Base-by-base conservation (phyloP, 2,113 vertebrate species). In the Nestor notabilis region DNA sequence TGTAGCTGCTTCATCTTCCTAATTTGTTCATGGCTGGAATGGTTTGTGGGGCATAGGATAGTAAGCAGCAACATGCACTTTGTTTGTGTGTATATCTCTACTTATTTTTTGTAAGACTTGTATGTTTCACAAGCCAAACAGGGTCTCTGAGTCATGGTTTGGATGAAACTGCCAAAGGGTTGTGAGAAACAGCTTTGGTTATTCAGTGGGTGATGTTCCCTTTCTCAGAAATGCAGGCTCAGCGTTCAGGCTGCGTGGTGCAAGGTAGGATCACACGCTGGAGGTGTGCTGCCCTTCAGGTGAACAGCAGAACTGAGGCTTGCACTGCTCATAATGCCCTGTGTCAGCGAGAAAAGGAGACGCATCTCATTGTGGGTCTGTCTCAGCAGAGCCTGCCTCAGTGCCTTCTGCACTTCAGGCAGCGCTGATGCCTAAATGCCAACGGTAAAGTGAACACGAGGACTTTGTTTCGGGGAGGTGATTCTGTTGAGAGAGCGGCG, bases 241-340 rank as follows among this genome's bases (percentile, higher is more conserved):
- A 10, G 53, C 1, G 0, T 24, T 66, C 31, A 5, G 43, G 5
- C 37, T 0, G 7, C 3, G 1, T 1, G 25, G 21, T 43, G 71
- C 49, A 7, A 2, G 72, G 68, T 29, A 68, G 10, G 10, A 4
- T 20, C 20, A 3, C 28, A 5, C 1, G 3, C 50, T 19, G 43
- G 61, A 64, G 61, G 12, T 41, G 49, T 29, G 85, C 69, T 52
- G 50, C 44, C n/a, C n/a, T 39, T 28, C 65, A 19, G 33, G 10
- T 13, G 60, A 65, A 29, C 70, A 10, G 66, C 47, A 47, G 9
- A 35, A 47, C 3, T 2, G 33, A n/a, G 35, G 3, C 25, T 37
- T 14, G 28, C 2, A 0, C 24, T 31, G 3, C 49, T 66, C 16
- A 0, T 7, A 3, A 1, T 49, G 39, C 11, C 65, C 19, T 5